Evolutionary conservation across 2,113 vertebrate species (phyloP), one percentile per base, ranked within the genome.

Genomic region (Mola mola): DNA sequence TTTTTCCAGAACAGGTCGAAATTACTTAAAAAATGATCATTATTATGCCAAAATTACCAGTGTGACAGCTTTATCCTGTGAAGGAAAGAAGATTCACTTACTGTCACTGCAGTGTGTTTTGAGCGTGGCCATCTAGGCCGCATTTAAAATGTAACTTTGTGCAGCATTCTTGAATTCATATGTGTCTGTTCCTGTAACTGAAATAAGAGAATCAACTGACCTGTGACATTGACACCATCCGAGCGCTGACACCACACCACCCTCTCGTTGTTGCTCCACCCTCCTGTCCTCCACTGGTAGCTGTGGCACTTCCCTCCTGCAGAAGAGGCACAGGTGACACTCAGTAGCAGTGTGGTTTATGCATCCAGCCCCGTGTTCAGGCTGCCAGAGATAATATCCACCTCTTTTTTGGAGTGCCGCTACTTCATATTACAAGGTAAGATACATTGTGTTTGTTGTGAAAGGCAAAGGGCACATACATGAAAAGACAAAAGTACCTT

Each of bases 221-320:
- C 97, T 93, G 97, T 98, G 81, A 99, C 96, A 20, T 98, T 97
- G 67, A 96, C 43, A 2, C 96, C 95, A 33, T 99, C 97, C 0
- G 97, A 98, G 62, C 97, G 96, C 60, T 98, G 94, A 74, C 97
- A 99, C 97, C 97, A 99, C 72, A 98, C 97, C 0, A 79, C 81
- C 61, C 97, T 92, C 21, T 94, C 60, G 1, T 98, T 97, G 87
- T 96, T 95, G 71, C 37, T 92, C 97, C 97, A 99, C 51, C 83
- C 88, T 55, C 97, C 93, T 9, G 89, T 90, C 83, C 91, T 95
- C 97, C 97, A 99, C 37, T 92, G 55, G 78, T 98, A 99, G 24
- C 90, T 92, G 29, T 96, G 95, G 76, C 97, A 99, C 76, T 90
- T 95, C 65, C 96, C 96, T 74, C 94, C 97, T 99, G 85, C 15